Conservation (phyloP, 2,797 vertebrate genomes). For the Hydrocynus forskahlii region DNA sequence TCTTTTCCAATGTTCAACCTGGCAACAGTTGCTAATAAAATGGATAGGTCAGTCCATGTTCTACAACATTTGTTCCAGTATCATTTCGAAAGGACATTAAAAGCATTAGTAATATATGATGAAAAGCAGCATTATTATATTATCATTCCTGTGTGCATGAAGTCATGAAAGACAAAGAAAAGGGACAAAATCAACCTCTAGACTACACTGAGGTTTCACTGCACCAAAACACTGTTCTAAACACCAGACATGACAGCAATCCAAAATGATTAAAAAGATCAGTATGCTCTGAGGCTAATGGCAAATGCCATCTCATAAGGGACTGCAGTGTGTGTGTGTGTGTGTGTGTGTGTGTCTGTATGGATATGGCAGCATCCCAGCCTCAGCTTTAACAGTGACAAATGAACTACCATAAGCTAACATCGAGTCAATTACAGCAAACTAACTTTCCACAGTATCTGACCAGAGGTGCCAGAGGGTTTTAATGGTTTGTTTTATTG, state of each 20-base stretch:
- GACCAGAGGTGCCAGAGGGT: conserved; percentile 3
- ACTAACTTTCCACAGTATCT: conserved; percentile 24
- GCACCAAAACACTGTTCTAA: neutral
- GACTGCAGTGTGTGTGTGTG: conserved; percentile 57
- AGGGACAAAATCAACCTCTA: neutral
- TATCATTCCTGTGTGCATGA: neutral
- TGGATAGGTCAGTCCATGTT: neutral
- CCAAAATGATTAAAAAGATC: conserved; percentile 56
- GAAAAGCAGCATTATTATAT: neutral
- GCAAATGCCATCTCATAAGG: conserved; percentile 64
- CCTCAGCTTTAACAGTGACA: conserved; percentile 32
- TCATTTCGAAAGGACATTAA: neutral
- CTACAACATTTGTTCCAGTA: neutral
- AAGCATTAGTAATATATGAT: neutral
- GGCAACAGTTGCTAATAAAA: neutral
- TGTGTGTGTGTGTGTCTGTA: conserved; percentile 47
- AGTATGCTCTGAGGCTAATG: conserved; percentile 60
- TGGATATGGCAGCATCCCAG: conserved; percentile 55
- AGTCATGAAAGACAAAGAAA: neutral
- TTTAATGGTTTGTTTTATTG: conserved; percentile 41
- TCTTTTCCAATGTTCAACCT: neutral
- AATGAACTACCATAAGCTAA: conserved; percentile 31
- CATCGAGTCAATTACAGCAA: conserved; percentile 19
- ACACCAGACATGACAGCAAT: conserved; percentile 10
- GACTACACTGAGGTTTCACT: neutral